A percentile compares a stretch with the other conserved stretches of the same genome.
Evolutionary conservation across 2,888 invertebrate species (phyloP).

Genomic region (Chydorus sphaericus): DNA sequence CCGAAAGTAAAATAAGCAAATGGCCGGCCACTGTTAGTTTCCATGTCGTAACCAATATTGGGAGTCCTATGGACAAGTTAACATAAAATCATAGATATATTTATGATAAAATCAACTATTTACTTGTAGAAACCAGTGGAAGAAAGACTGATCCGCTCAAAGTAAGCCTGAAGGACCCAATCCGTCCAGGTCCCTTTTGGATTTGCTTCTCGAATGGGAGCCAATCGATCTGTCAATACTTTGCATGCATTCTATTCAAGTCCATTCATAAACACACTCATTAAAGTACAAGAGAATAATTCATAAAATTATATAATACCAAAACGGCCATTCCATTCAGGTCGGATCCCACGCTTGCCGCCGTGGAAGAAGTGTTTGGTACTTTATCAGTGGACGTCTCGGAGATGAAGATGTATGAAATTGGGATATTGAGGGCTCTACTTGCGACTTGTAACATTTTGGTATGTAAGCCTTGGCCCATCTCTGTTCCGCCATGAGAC

Average conservation of each 20-base stretch:
- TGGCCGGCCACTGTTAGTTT: conserved; percentile 48
- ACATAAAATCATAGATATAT: too few relatives aligned
- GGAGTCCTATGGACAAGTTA: too few relatives aligned
- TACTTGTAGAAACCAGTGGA: conserved; percentile 53
- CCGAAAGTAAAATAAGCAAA: conserved; percentile 44
- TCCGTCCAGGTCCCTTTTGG: conserved; percentile 70
- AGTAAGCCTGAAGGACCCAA: conserved; percentile 63
- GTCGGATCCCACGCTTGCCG: conserved; percentile 77
- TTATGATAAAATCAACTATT: too few relatives aligned
- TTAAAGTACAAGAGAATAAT: background rate
- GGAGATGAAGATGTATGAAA: conserved; percentile 57
- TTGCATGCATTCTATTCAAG: conserved; percentile 57
- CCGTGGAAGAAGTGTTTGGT: conserved; percentile 78
- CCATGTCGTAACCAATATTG: conserved; percentile 52
- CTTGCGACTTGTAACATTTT: conserved; percentile 83
- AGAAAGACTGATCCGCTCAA: conserved; percentile 60
- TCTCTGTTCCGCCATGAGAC: conserved; percentile 64
- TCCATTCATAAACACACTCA: too few relatives aligned
- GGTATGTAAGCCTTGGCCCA: conserved; percentile 92
- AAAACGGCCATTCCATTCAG: conserved; percentile 81
- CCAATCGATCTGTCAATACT: conserved; percentile 51
- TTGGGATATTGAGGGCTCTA: conserved; percentile 49
- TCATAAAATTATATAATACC: conserved; percentile 30
- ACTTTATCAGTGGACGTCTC: conserved; percentile 82
- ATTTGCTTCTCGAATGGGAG: conserved; percentile 54